These are phyloP conservation scores for Prorops nasuta DNA, from an alignment of 1,140 invertebrate genomes.

Conservation along the genomic window DNA sequence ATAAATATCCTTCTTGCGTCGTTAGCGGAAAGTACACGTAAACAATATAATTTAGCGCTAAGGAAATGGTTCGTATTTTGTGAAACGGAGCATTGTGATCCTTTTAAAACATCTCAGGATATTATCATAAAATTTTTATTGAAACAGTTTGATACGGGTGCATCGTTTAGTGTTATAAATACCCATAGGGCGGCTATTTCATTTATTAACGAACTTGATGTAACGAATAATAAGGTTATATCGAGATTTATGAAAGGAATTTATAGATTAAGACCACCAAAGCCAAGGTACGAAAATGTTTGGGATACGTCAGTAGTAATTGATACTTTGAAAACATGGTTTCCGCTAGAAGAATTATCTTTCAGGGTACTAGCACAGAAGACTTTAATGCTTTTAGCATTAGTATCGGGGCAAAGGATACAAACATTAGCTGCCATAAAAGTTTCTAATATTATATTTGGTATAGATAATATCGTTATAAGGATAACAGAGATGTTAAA, in stretches of 20 bases:
- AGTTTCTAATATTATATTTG: neutral
- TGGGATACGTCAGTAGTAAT: neutral
- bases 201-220: neutral
- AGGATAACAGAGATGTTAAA: neutral
- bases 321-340: neutral
- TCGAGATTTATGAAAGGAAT: conserved; percentile 16
- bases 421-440: neutral
- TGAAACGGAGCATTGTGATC: neutral
- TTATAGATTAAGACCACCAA: conserved; percentile 16
- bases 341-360: neutral
- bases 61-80: neutral
- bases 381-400: neutral
- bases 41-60: neutral
- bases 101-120: neutral
- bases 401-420: neutral
- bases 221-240: neutral
- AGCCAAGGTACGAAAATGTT: conserved; percentile 16
- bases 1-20: neutral
- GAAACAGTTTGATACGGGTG: neutral
- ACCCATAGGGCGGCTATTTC: neutral
- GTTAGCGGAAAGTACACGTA: neutral
- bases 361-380: neutral
- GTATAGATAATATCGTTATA: neutral
- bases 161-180: neutral
- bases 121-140: neutral